Base-by-base conservation (phyloP, 2,797 vertebrate species). In the Furcifer pardalis region DNA sequence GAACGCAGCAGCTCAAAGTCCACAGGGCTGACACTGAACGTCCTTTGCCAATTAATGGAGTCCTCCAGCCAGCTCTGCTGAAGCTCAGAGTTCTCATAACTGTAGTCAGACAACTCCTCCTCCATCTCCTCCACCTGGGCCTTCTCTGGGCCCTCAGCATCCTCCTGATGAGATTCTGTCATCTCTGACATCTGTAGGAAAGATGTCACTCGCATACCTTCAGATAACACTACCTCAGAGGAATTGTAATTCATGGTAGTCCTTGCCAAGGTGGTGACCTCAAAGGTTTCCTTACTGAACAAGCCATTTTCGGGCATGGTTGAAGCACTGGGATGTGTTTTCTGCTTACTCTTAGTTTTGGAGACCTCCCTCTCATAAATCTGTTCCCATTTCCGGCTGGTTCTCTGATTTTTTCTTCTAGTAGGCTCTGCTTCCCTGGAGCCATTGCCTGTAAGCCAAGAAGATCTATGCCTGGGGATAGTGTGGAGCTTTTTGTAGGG, bases 1-100 rank as follows among this genome's bases (percentile, higher is more conserved):
- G 99, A 99, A 86, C 99, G 97, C 93, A 99, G 95, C 77, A 98
- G 96, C 94, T 99, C 98, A 1, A 99, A 99, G 94, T 99, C 99
- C 96, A 99, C 96, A 0, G 97, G 96, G 85, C 98, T 97, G 85
- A 99, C 97, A 0, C 98, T 98, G 96, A 99, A 99, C 0, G 99
- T 99, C 87, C 99, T 96, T 94, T 98, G 98, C 99, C 99, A 99
- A 94, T 99, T 97, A 88, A 99, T 98, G 93, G 97, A 97, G 44
- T 98, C 98, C 94, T 99, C 98, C 0, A 96, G 97, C 98, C 98
- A 99, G 84, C 96, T 96, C 1, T 96, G 97, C 27, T 97, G 96
- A 21, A 96, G 95, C 90, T 98, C 97, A 0, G 96, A 87, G 0
- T 94, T 95, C 91, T 98, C 97, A 0, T 98, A 98, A 79, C 96